Evolutionary conservation across 2,797 vertebrate genomes (phyloP), one percentile per base, ranked within the genome.

Genomic region (Gymnothorax javanicus): DNA sequence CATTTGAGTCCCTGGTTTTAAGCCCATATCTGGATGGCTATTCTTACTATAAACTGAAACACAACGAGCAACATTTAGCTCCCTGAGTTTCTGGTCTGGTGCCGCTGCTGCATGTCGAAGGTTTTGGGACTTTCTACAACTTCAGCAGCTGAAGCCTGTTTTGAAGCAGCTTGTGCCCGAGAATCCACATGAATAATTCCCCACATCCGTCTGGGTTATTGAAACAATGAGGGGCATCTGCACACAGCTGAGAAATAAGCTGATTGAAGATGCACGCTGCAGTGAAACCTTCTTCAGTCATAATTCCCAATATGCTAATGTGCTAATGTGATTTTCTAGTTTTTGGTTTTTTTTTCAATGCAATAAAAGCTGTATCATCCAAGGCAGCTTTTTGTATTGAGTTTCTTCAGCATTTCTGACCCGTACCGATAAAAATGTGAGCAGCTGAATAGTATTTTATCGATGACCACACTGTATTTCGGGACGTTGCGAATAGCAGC

Each of bases 131-230:
- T 89, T 91, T 90, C 84, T 91, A 89, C 91, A 88, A 86, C 82
- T 87, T 91, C 89, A 92, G 90, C 88, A 90, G 58, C 69, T 79
- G n/a, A 27, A 73, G 23, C 73, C 67, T 73, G 85, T 90, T 89
- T 92, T 92, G 90, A 92, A 90, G 88, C 86, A 81, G 85, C 84
- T 87, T 82, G 87, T 77, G 89, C 88, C 87, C 77, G 85, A 87
- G 88, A 89, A 90, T 79, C 86, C 59, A 15, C 87, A 92, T 92
- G 88, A 90, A 92, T 90, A 91, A 90, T 92, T 92, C 91, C 50
- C 83, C 88, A 89, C 83, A 88, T 90, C 73, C 88, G 90, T 84
- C 58, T 85, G 82, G 87, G 89, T 91, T 90, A 91, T 85, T 69
- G 85, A 87, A 86, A 88, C 82, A 86, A 86, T 84, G 87, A 86